Conservation (phyloP, 2,888 invertebrate species). For the Monopis laevigella region DNA sequence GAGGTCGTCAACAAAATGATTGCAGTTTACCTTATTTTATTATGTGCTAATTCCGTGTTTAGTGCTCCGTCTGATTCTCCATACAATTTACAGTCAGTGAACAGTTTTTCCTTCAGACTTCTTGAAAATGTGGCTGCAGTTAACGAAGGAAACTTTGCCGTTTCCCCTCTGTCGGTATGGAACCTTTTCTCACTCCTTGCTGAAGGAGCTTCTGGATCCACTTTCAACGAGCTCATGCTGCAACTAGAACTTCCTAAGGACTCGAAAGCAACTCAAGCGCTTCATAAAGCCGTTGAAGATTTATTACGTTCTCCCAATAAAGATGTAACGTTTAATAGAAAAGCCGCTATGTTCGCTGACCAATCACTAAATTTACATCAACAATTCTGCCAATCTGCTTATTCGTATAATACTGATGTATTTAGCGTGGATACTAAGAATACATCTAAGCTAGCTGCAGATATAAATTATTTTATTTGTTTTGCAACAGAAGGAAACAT, state of each 20-base stretch:
- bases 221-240: slow-evolving; percentile 43
- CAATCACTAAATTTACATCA: slow-evolving; percentile 37
- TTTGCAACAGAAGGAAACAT: slow-evolving; percentile 75
- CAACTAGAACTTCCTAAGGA: slow-evolving; percentile 41
- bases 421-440: slow-evolving; percentile 66
- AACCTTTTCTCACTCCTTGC: slow-evolving; percentile 47
- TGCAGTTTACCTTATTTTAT: not conserved
- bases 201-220: slow-evolving; percentile 50
- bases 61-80: slow-evolving; percentile 29
- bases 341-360: slow-evolving; percentile 45
- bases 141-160: slow-evolving; percentile 46
- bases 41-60: not conserved
- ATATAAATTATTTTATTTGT: slow-evolving; percentile 75
- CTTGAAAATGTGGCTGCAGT: slow-evolving; percentile 44
- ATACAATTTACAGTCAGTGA: slow-evolving; percentile 36
- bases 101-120: slow-evolving; percentile 43
- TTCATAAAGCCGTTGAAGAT: slow-evolving; percentile 36
- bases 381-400: slow-evolving; percentile 48
- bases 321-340: slow-evolving; percentile 39
- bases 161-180: slow-evolving; percentile 55
- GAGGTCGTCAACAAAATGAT: slow-evolving; percentile 29
- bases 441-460: slow-evolving; percentile 48
- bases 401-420: slow-evolving; percentile 60
- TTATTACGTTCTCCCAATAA: slow-evolving; percentile 33
- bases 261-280: slow-evolving; percentile 36